These are phyloP conservation scores for Montifringilla adamsi DNA, from an alignment of 2,113 vertebrate genomes.

Conservation along the genomic window DNA sequence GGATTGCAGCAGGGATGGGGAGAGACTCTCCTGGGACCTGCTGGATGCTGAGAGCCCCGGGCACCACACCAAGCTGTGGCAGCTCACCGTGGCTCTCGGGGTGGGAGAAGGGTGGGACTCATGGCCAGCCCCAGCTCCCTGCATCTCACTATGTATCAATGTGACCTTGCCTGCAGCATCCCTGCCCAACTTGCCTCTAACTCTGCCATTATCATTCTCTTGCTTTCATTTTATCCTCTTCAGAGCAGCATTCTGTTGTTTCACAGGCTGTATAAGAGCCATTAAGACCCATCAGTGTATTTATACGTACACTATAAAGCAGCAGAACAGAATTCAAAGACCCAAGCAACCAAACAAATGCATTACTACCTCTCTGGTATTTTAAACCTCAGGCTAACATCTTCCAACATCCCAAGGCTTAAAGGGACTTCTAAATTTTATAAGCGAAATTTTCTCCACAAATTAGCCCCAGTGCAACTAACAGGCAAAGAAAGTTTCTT, in stretches of 20 bases:
- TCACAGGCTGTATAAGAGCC: not conserved
- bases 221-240: not conserved
- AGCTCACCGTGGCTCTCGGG: rapidly evolving
- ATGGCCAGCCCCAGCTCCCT: not conserved
- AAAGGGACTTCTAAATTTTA: not conserved
- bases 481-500: not conserved
- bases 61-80: rapidly evolving
- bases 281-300: not conserved
- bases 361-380: not conserved
- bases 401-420: not conserved
- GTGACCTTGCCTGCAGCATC: not conserved
- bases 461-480: not conserved
- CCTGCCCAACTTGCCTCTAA: not conserved
- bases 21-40: rapidly evolving
- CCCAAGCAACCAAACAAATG: not conserved
- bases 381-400: not conserved
- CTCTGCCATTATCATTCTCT: not conserved
- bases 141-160: rapidly evolving
- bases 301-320: not conserved
- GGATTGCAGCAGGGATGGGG: not conserved
- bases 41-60: rapidly evolving
- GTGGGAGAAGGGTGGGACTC: not conserved
- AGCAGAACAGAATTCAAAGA: not conserved
- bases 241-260: not conserved
- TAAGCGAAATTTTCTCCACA: not conserved